A percentile compares a stretch with the other conserved stretches of the same genome.
Conservation (phyloP, 2,888 invertebrate species). For the Tipula confusa region DNA sequence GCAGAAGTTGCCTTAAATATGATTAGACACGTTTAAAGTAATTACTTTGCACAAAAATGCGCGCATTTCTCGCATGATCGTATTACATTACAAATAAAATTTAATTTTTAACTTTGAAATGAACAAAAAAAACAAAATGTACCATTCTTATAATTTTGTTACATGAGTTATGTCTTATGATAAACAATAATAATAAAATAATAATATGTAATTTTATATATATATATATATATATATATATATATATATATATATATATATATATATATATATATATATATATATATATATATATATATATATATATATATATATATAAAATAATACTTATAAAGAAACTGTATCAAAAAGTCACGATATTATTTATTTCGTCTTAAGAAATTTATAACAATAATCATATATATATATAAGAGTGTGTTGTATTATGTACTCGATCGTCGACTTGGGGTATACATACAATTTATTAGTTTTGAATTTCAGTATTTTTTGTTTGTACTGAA, state of each 20-base stretch:
- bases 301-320: too few relatives aligned
- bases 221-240: too few relatives aligned
- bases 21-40: neutral
- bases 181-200: neutral
- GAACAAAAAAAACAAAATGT: neutral
- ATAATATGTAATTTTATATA: too few relatives aligned
- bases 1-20: neutral
- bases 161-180: slow-evolving; percentile 7
- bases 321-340: neutral
- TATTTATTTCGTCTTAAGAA: neutral
- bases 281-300: too few relatives aligned
- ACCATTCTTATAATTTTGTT: neutral
- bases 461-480: neutral
- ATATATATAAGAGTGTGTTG: neutral
- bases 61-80: neutral
- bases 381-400: neutral
- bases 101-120: neutral
- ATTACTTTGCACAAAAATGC: neutral
- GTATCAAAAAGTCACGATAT: slow-evolving; percentile 25
- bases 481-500: neutral
- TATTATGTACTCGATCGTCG: neutral
- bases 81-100: neutral
- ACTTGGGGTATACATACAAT: neutral
- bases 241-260: too few relatives aligned
- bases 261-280: too few relatives aligned